These are phyloP conservation scores for Platyscelio sp. DNA, from an alignment of 2,888 invertebrate species.

Conservation along the genomic window DNA sequence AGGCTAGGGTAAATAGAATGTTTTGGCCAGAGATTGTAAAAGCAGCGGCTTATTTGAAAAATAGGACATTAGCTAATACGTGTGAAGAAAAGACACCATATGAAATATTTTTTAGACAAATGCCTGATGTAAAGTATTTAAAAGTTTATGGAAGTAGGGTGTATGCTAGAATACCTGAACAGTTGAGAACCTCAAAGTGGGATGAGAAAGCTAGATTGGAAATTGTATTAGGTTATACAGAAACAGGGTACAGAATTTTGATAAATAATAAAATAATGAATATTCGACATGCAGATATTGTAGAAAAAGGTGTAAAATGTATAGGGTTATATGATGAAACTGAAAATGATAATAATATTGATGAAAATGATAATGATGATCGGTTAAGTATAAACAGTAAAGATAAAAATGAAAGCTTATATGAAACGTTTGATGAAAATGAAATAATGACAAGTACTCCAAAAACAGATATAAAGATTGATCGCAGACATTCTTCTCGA, in stretches of 20 bases:
- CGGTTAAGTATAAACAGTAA: not conserved
- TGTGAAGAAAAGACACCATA: constrained; percentile 52
- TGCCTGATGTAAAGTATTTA: constrained; percentile 60
- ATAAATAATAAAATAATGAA: constrained; percentile 55
- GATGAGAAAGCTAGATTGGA: constrained; percentile 48
- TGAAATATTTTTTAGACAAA: constrained; percentile 58
- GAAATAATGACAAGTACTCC: not conserved
- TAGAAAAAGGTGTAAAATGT: constrained; percentile 47
- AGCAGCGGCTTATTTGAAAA: constrained; percentile 57
- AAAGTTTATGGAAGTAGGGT: constrained; percentile 64
- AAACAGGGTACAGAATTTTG: constrained; percentile 28
- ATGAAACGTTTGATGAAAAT: not conserved
- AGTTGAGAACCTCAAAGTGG: constrained; percentile 25
- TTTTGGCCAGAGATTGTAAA: constrained; percentile 71
- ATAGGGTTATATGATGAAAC: constrained; percentile 29
- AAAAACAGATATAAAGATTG: not conserved
- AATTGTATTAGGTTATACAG: constrained; percentile 49
- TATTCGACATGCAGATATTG: constrained; percentile 60
- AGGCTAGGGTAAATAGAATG: constrained; percentile 36
- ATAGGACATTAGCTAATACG: constrained; percentile 55
- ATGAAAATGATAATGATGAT: not conserved
- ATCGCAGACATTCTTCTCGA: not conserved
- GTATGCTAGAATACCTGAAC: constrained; percentile 67
- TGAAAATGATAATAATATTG: constrained; percentile 11
- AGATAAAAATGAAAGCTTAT: not conserved